A percentile compares a stretch with the other conserved stretches of the same genome.
These are phyloP conservation scores for Reticulitermes speratus DNA, from an alignment of 1,140 invertebrate species.

Conservation along the genomic window DNA sequence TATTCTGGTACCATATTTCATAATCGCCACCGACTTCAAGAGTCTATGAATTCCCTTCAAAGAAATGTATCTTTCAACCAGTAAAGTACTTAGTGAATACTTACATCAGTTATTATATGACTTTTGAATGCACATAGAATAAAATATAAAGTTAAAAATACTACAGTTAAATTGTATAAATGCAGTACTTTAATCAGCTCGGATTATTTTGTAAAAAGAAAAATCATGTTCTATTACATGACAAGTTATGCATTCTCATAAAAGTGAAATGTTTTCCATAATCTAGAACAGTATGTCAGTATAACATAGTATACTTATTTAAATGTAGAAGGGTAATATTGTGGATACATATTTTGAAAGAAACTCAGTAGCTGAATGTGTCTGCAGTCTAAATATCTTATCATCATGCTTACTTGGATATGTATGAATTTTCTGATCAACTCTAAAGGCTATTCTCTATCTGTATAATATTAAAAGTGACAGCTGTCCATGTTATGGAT, in stretches of 20 bases:
- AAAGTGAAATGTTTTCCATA: background rate
- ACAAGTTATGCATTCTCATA: background rate
- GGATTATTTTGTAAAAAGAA: background rate
- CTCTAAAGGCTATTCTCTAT: background rate
- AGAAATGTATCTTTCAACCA: background rate
- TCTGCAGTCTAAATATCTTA: background rate
- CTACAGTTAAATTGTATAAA: background rate
- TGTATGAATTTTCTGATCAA: background rate
- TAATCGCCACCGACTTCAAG: background rate
- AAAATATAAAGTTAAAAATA: background rate
- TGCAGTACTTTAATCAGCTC: background rate
- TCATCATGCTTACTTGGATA: background rate
- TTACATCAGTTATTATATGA: background rate
- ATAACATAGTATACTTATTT: background rate
- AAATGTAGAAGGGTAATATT: background rate
- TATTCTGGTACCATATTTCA: background rate
- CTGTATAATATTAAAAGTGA: background rate
- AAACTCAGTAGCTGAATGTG: background rate
- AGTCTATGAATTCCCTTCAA: background rate
- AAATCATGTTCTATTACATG: background rate
- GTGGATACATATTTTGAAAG: slow-evolving; percentile 2
- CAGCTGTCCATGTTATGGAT: background rate
- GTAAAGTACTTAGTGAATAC: background rate
- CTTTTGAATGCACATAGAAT: background rate
- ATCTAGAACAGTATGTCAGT: background rate